Conservation (phyloP, 1,140 invertebrate species). For the Armadillidium nasatum region DNA sequence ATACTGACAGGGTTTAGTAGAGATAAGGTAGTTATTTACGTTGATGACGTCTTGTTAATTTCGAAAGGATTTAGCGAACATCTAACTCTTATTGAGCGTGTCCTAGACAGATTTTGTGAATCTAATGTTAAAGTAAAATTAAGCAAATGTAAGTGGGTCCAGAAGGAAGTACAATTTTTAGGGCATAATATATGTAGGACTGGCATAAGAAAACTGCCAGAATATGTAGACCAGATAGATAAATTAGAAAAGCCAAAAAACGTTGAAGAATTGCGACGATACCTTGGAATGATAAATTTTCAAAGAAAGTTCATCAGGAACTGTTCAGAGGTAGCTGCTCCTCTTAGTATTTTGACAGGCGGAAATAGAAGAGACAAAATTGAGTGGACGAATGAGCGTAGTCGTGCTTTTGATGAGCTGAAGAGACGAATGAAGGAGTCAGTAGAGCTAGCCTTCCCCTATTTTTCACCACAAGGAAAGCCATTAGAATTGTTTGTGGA, state of each 20-base stretch:
- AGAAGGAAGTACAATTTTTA: background rate
- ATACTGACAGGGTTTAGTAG: background rate
- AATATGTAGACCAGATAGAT: background rate
- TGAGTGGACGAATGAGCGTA: too few relatives aligned
- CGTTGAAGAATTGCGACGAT: background rate
- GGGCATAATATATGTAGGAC: background rate
- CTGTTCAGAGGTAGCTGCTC: background rate
- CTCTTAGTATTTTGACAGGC: background rate
- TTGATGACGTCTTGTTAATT: background rate
- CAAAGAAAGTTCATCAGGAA: background rate
- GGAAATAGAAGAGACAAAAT: background rate
- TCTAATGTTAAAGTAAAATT: background rate
- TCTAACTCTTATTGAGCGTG: background rate
- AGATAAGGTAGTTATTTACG: background rate
- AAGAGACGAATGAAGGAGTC: background rate
- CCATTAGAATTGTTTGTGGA: conserved; percentile 4
- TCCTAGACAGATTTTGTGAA: background rate
- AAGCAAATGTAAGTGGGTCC: background rate
- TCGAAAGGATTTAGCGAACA: background rate
- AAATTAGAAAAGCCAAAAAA: background rate
- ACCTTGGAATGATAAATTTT: too few relatives aligned
- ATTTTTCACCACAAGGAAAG: background rate
- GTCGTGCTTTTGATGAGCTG: background rate
- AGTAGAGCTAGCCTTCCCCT: background rate
- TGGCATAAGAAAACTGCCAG: background rate